These are phyloP conservation scores for Parazoanthus swiftii DNA, from an alignment of 92 coral and sea anemone species.

Conservation along the genomic window DNA sequence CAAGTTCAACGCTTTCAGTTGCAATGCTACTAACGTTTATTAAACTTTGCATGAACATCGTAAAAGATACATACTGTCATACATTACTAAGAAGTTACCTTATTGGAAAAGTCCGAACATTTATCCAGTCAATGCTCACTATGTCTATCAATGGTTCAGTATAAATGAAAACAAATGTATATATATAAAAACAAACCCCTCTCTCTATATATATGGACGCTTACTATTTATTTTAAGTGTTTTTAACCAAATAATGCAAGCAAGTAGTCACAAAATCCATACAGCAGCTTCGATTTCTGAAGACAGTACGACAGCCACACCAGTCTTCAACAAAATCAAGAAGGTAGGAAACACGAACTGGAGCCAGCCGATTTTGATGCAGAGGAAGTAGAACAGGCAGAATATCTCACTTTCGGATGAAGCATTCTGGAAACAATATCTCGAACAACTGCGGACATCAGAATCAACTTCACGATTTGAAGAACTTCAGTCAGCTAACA, in stretches of 20 bases:
- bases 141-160: not conserved
- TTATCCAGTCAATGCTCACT: not conserved
- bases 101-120: not conserved
- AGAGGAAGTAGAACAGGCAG: not conserved
- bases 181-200: no score
- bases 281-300: not conserved
- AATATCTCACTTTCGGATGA: constrained; percentile 17
- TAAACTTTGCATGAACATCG: not conserved
- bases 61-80: not conserved
- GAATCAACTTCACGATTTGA: constrained; percentile 6
- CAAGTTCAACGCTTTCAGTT: not conserved
- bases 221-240: not conserved
- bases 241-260: not conserved
- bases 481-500: constrained; percentile 32
- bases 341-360: not conserved
- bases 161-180: not conserved
- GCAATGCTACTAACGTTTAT: not conserved
- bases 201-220: not conserved
- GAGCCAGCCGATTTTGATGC: constrained; percentile 11
- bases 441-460: constrained; percentile 8
- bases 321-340: not conserved
- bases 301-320: not conserved
- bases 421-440: constrained; percentile 27
- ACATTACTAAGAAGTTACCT: not conserved
- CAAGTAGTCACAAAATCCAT: not conserved